Evolutionary conservation across 1,140 invertebrate genomes (phyloP).

Genomic region (Drosophila tropicalis): DNA sequence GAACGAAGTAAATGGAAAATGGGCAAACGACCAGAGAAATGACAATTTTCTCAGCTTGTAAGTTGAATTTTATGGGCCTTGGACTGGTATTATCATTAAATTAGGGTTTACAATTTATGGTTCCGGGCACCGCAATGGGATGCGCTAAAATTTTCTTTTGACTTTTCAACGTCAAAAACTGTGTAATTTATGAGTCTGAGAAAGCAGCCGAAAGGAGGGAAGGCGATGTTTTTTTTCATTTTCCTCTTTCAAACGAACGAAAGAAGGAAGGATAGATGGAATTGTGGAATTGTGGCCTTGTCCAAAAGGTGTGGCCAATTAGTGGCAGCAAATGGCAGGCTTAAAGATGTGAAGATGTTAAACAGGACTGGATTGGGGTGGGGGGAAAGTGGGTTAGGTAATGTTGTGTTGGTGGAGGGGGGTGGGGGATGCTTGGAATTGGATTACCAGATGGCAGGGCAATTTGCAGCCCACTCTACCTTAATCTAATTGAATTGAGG

Average conservation of each 20-base stretch:
- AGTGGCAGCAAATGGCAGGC: constrained; percentile 69
- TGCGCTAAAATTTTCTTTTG: constrained; percentile 73
- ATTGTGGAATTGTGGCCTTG: constrained; percentile 24
- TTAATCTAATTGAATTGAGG: constrained; percentile 75
- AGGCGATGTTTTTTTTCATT: background rate
- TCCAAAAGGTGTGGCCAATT: constrained; percentile 67
- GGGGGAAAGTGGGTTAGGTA: background rate
- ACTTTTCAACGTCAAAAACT: constrained; percentile 59
- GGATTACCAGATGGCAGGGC: constrained; percentile 32
- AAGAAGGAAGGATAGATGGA: background rate
- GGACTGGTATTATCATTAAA: constrained; percentile 68
- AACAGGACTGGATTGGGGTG: constrained; percentile 9
- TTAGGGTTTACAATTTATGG: constrained; percentile 78
- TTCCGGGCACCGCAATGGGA: constrained; percentile 61
- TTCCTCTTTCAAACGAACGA: background rate
- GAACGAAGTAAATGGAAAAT: background rate
- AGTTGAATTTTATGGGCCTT: constrained; percentile 76
- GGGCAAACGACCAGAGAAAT: constrained; percentile 14
- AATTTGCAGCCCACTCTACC: constrained; percentile 41
- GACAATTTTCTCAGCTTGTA: constrained; percentile 77
- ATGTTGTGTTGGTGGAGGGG: background rate
- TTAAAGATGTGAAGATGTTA: constrained; percentile 9
- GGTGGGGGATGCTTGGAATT: background rate
- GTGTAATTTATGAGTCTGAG: constrained; percentile 77
- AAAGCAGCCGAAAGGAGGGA: constrained; percentile 45